Base-by-base conservation (phyloP, 2,888 invertebrate genomes). In the Leptinotarsa rubiginosa region DNA sequence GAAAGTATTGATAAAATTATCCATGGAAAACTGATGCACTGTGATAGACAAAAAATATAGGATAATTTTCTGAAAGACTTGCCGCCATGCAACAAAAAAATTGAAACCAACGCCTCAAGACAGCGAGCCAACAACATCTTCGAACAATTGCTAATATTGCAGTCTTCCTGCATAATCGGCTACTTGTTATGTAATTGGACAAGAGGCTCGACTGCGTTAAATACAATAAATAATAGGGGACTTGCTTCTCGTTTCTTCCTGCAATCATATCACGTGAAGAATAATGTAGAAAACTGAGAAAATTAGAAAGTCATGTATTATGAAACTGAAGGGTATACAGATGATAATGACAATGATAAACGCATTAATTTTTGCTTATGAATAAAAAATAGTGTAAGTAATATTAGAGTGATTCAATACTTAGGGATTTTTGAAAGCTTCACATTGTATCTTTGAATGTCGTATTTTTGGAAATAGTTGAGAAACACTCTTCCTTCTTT, bases 151-250 rank as follows among this genome's bases (percentile, higher is more conserved):
- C 80, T 81, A 82, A 82, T 83, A 83, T 81, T 80, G 80, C 81
- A 75, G 79, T 75, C 81, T 77, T 74, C 80, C 78, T 79, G 76
- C 79, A 80, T 82, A 83, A 83, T 83, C 82, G 83, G 81, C 82
- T 83, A 81, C 83, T 83, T 81, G 83, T 84, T 83, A 82, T 83
- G 81, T 83, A 84, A 83, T 83, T 83, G 83, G 81, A 83, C 83
- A 82, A 82, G 82, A 65, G 52, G 67, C 73, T 73, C 64, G 52
- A 66, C 69, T 72, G 52, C 72, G 72, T 66, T 72, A 72, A 76
- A 74, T 71, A 74, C 65, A 77, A 73, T 75, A 73, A 77, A 77
- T 75, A 69, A 73, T 70, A 67, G 73, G 54, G 62, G 52, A 62
- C 52, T 73, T 69, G 41, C 47, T 71, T 72, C 68, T 59, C 15